Percentiles rank a stretch among this genome's conserved stretches.
Conservation (phyloP, 2,797 vertebrate species). For the Lateolabrax maculatus region DNA sequence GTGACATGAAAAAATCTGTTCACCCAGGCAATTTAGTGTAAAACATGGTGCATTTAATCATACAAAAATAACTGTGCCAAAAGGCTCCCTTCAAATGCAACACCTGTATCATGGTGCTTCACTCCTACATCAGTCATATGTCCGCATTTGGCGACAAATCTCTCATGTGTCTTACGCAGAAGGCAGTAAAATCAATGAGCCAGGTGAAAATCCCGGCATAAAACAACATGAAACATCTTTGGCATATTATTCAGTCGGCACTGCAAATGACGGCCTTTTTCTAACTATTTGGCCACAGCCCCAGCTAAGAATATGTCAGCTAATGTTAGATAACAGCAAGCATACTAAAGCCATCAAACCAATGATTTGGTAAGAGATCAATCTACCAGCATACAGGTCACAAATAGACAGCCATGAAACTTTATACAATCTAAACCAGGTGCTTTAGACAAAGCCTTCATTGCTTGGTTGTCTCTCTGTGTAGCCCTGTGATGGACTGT, state of each 20-base stretch:
- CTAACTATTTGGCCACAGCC: background rate
- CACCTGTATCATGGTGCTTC: background rate
- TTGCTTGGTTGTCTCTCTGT: background rate
- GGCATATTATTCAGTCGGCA: no score
- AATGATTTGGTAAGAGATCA: background rate
- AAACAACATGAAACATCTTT: background rate
- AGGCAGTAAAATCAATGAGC: slow-evolving; percentile 2
- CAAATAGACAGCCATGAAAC: background rate
- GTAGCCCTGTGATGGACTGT: background rate
- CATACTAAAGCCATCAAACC: background rate
- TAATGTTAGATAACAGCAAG: background rate
- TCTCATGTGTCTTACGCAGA: background rate
- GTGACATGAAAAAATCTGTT: slow-evolving; percentile 26
- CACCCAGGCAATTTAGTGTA: slow-evolving; percentile 2
- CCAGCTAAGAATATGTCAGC: background rate
- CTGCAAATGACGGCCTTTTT: no score
- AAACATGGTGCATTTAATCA: slow-evolving; percentile 1
- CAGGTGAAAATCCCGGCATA: background rate
- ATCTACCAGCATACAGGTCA: background rate
- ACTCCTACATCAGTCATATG: slow-evolving; percentile 2
- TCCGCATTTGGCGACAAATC: background rate
- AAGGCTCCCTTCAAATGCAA: background rate
- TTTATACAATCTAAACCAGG: background rate
- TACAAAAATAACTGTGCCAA: background rate
- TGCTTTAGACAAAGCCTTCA: background rate